Conservation (phyloP, 2,113 vertebrate species). For the Lipotes vexillifer region DNA sequence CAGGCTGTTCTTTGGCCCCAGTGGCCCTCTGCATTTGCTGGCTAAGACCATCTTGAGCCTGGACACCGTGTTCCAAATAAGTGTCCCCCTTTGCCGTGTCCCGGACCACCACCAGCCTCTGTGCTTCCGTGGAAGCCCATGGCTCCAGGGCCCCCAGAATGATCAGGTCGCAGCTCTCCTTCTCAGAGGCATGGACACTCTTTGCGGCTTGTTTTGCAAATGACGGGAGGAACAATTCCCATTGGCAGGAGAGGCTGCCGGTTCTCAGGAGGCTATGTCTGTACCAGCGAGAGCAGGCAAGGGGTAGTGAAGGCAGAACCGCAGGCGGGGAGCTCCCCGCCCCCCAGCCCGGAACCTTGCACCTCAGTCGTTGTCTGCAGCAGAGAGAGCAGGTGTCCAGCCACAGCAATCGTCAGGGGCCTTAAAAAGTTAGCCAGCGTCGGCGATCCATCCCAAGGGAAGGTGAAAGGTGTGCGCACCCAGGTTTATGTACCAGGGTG, state of each 20-base stretch:
- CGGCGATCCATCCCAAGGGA: fast-evolving
- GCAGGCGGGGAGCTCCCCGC: no score
- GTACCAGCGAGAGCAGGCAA: fast-evolving
- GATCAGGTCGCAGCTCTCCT: background rate
- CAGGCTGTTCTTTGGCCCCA: background rate
- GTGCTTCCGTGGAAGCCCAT: background rate
- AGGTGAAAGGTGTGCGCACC: fast-evolving
- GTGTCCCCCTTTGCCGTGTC: no score
- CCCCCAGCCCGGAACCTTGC: background rate
- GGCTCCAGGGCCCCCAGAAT: background rate
- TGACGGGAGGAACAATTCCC: no score
- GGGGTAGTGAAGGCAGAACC: fast-evolving
- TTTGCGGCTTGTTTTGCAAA: no score
- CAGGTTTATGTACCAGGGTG: background rate
- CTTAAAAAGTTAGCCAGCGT: fast-evolving
- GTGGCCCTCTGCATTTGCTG: background rate
- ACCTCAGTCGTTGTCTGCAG: background rate
- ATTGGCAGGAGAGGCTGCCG: no score
- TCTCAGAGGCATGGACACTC: fast-evolving
- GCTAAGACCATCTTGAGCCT: background rate
- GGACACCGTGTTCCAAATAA: no score
- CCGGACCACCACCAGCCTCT: background rate
- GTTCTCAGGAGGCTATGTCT: background rate
- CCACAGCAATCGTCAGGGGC: background rate
- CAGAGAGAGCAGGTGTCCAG: background rate